phyloP scores from a whole-genome alignment of 2,113 vertebrate species.

The Tenrec ecaudatus region DNA sequence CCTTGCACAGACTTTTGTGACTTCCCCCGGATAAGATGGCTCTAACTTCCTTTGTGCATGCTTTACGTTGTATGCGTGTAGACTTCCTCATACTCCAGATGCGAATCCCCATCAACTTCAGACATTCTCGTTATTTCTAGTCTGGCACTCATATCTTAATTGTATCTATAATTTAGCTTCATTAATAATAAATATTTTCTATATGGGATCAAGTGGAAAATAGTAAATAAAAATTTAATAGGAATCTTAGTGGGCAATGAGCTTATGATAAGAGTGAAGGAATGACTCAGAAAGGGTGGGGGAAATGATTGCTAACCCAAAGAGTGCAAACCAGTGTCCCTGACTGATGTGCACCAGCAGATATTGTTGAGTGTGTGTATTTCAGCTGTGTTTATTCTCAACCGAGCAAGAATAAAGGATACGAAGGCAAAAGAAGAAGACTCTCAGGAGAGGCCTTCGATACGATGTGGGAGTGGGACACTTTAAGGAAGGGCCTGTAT shows the following conservation, averaged over 20 bases:
- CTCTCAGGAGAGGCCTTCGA: background rate
- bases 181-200: too few relatives aligned
- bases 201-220: too few relatives aligned
- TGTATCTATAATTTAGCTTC: background rate
- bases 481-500: background rate
- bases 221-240: too few relatives aligned
- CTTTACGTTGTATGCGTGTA: background rate
- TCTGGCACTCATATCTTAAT: background rate
- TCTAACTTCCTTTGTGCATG: background rate
- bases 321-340: too few relatives aligned
- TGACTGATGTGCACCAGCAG: too few relatives aligned
- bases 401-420: too few relatives aligned
- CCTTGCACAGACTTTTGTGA: background rate
- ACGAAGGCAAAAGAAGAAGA: background rate
- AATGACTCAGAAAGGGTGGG: too few relatives aligned
- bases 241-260: too few relatives aligned
- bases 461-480: background rate
- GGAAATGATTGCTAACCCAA: too few relatives aligned
- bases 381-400: too few relatives aligned
- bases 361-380: too few relatives aligned
- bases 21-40: background rate
- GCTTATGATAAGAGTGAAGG: too few relatives aligned
- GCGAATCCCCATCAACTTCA: slow-evolving; percentile 4
- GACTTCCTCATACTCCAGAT: background rate
- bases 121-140: background rate